Evolutionary conservation across 1,140 invertebrate genomes (phyloP).

Genomic region (Caenorhabditis tropicalis): DNA sequence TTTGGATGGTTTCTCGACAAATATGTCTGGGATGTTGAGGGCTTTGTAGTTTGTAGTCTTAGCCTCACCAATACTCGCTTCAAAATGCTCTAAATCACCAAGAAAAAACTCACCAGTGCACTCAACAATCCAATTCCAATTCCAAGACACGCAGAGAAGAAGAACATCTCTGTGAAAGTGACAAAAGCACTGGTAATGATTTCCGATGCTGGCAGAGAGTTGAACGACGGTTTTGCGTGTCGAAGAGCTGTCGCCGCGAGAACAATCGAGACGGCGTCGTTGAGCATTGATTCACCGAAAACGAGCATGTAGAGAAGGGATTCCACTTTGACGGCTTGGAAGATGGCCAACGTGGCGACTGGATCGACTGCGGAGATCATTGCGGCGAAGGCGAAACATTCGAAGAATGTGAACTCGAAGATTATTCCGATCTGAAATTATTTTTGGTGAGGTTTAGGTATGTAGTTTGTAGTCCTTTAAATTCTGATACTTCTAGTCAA

Average conservation of each 20-base stretch:
- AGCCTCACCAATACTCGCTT: no score
- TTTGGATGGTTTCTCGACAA: no score
- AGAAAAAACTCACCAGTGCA: conserved; percentile 79
- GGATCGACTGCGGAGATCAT: conserved; percentile 96
- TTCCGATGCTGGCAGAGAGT: conserved; percentile 17
- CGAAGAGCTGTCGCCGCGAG: conserved; percentile 71
- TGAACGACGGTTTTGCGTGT: conserved; percentile 43
- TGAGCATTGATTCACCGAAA: conserved; percentile 97
- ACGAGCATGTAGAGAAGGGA: conserved; percentile 98
- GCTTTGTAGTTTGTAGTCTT: no score
- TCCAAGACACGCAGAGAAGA: conserved; percentile 96
- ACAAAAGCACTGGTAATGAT: conserved; percentile 81
- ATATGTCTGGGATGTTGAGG: no score
- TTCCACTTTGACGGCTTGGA: conserved; percentile 91
- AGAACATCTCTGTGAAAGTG: conserved; percentile 95
- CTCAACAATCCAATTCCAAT: conserved; percentile 90
- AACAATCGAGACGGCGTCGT: conserved; percentile 90
- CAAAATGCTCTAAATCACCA: no score
- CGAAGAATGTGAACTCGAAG: conserved; percentile 88
- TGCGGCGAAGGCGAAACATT: conserved; percentile 94
- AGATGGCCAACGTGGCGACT: conserved; percentile 88
- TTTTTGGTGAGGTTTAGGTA: no score
- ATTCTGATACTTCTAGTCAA: conserved; percentile 6
- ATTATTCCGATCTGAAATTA: conserved; percentile 79
- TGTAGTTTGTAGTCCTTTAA: background rate